A percentile compares a stretch with the other conserved stretches of the same genome.
Conservation (phyloP, 2,888 invertebrate species). For the Cordilura impudica region DNA sequence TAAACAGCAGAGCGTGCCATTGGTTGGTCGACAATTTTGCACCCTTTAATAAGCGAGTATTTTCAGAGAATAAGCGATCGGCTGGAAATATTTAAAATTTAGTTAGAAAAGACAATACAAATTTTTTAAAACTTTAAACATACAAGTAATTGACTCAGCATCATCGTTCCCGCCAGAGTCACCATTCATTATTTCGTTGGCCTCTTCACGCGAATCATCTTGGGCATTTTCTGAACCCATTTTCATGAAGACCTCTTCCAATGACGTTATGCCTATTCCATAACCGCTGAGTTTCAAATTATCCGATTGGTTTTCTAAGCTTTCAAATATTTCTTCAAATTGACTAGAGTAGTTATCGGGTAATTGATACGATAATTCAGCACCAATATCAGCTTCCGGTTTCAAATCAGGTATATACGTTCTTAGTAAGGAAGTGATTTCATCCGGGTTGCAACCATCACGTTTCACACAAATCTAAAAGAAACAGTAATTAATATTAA, state of each 20-base stretch:
- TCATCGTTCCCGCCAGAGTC: constrained; percentile 67
- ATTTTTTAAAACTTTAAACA: constrained; percentile 62
- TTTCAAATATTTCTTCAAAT: constrained; percentile 84
- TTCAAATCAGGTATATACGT: constrained; percentile 83
- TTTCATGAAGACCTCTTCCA: constrained; percentile 93
- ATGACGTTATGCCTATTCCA: constrained; percentile 89
- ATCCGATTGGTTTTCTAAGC: constrained; percentile 82
- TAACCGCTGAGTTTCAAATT: constrained; percentile 85
- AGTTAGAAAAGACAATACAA: too few species aligned
- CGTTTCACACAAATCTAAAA: constrained; percentile 79
- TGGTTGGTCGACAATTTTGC: constrained; percentile 80
- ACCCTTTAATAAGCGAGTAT: constrained; percentile 68
- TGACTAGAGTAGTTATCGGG: constrained; percentile 81
- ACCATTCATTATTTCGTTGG: constrained; percentile 67
- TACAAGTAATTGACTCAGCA: constrained; percentile 72
- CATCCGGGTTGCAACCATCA: constrained; percentile 78
- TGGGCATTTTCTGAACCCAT: constrained; percentile 79
- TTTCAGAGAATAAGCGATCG: constrained; percentile 69
- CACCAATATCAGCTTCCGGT: constrained; percentile 85
- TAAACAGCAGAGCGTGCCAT: constrained; percentile 83
- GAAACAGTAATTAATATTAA: too few species aligned
- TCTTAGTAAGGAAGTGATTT: constrained; percentile 81
- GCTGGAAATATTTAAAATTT: too few species aligned
- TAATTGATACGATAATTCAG: constrained; percentile 86
- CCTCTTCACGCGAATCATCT: constrained; percentile 62